Base-by-base conservation (phyloP, 2,888 invertebrate genomes). In the Toxonevra muliebris region DNA sequence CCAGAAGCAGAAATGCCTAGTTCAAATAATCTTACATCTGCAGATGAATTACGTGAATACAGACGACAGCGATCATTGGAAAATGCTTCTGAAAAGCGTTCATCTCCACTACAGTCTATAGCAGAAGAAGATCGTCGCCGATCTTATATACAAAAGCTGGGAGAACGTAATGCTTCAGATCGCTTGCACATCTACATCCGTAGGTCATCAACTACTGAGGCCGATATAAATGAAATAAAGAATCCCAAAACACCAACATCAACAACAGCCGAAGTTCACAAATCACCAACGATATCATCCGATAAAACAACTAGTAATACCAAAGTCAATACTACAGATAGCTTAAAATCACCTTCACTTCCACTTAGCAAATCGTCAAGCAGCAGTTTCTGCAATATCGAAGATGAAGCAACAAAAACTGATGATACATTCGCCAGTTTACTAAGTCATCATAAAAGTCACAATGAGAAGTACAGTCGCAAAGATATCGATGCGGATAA, bases 401-500 rank as follows among this genome's bases (percentile, higher is more conserved):
- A 71, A 57, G 63, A 5, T 48, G 15, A 11, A 13, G 41, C 13
- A 13, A 69, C 63, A 67, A 63, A 61, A 40, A 69, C 69, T 60
- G 79, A 83, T 15, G 79, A 80, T 60, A 75, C 80, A 40, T 79
- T 79, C 63, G 75, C 75, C 64, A 76, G 74, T 11, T 69, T 79
- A 65, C 72, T 79, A 42, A 79, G 78, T 66, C 76, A 79, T 54
- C 79, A 81, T 69, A 77, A 79, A 67, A 80, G 75, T 61, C 79
- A 80, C 73, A 80, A 79, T 64, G 80, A 80, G 64, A 74, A 77
- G 50, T 87, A 88, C 17, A 92, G 92, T 76, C 91, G 91, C 80
- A 90, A 91, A 12, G 94, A 95, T 80, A 94, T 95, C 52, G 95
- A 95, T 82, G 93, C 94, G 2, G 95, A 95, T 76, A 95, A 95